A percentile compares a stretch with the other conserved stretches of the same genome.
These are phyloP conservation scores for Ichneumoninae sp. DNA, from an alignment of 2,888 invertebrate genomes.

Conservation along the genomic window DNA sequence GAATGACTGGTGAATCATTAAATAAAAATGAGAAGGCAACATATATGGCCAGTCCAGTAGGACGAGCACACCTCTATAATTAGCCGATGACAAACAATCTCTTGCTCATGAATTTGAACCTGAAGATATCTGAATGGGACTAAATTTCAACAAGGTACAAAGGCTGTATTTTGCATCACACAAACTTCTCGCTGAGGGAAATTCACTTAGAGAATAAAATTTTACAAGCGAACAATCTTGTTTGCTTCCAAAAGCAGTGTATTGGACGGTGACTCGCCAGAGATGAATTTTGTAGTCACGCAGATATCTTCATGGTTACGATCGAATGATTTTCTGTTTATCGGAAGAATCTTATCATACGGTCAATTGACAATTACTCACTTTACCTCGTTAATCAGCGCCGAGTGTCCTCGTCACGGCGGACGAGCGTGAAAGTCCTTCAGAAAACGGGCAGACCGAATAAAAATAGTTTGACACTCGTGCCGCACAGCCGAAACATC, in stretches of 20 bases:
- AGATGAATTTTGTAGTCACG: no score
- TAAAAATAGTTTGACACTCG: background rate
- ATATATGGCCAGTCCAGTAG: background rate
- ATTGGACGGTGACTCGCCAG: no score
- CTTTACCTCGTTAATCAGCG: background rate
- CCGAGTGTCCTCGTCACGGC: background rate
- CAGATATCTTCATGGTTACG: no score
- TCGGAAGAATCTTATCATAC: background rate
- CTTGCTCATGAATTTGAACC: background rate
- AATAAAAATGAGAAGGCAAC: conserved; percentile 14
- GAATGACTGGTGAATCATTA: conserved; percentile 24
- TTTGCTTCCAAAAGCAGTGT: no score
- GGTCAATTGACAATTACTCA: background rate
- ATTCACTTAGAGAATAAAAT: background rate
- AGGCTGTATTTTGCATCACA: background rate
- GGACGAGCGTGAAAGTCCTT: background rate
- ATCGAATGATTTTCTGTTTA: background rate
- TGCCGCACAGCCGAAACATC: no score
- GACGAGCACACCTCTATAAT: background rate
- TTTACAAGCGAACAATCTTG: no score
- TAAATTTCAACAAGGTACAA: no score
- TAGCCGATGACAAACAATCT: conserved; percentile 8
- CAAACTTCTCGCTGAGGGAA: background rate
- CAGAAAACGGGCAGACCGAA: background rate
- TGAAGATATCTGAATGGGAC: no score